These are phyloP conservation scores for Physocephala rufipes DNA, from an alignment of 2,888 invertebrate species.

Conservation along the genomic window DNA sequence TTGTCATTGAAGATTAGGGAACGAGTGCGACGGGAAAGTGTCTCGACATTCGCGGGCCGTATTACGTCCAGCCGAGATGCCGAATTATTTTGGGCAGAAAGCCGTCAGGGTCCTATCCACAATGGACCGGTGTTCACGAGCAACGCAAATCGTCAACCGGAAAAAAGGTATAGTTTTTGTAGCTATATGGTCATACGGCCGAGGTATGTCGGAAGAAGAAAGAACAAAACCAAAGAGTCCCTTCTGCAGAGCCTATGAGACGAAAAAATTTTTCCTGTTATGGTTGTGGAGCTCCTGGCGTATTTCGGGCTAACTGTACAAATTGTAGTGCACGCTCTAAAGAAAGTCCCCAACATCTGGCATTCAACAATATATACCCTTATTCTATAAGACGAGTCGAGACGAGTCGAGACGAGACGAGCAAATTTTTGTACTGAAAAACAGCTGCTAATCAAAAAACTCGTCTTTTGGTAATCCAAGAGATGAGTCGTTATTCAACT, in stretches of 20 bases:
- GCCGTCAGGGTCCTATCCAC: background rate
- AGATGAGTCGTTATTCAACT: no score
- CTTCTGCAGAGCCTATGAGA: background rate
- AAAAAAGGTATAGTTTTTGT: slow-evolving; percentile 26
- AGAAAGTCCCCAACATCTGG: slow-evolving; percentile 1
- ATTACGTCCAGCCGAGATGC: slow-evolving; percentile 35
- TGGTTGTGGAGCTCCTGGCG: background rate
- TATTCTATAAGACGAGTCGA: slow-evolving; percentile 25
- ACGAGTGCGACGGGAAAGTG: slow-evolving; percentile 29
- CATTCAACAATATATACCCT: background rate
- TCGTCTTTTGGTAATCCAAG: no score
- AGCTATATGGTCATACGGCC: background rate
- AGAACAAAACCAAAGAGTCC: background rate
- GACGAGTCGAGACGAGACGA: no score
- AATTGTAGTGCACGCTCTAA: background rate
- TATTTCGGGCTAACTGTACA: background rate
- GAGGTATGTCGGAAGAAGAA: slow-evolving; percentile 24
- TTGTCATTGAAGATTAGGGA: slow-evolving; percentile 27
- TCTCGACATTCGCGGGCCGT: slow-evolving; percentile 28
- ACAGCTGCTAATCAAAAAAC: no score
- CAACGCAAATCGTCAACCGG: no score
- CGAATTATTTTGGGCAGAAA: slow-evolving; percentile 33
- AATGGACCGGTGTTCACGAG: background rate
- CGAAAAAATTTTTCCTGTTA: background rate
- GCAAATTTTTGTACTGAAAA: no score